Conservation (phyloP, 2,113 vertebrate genomes). For the Rhabdornis inornatus region DNA sequence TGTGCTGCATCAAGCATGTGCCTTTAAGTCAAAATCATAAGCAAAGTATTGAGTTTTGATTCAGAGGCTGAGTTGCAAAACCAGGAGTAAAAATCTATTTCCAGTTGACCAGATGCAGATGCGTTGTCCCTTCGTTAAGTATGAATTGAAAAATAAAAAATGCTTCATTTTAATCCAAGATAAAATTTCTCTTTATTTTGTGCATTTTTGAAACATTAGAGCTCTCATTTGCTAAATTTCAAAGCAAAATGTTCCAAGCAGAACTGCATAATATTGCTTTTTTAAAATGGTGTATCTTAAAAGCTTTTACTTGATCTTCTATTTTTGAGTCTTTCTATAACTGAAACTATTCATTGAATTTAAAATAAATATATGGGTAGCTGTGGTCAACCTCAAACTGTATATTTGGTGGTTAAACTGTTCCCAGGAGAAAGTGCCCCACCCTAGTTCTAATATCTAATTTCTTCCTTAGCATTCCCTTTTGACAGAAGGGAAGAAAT, state of each 20-base stretch:
- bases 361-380: background rate
- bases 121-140: fast-evolving
- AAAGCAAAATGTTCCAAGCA: background rate
- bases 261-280: background rate
- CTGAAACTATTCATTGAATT: background rate
- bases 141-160: background rate
- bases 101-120: background rate
- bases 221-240: background rate
- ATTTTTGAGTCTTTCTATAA: background rate
- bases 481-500: background rate
- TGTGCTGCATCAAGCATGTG: background rate
- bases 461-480: background rate
- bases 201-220: background rate
- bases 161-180: background rate
- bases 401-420: background rate
- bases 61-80: background rate
- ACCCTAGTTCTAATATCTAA: background rate
- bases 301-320: background rate
- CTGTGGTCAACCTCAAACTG: constrained; percentile 5
- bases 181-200: background rate
- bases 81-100: background rate
- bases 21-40: background rate
- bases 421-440: background rate
- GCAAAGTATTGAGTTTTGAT: background rate
- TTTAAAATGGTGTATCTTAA: background rate